Base-by-base conservation (phyloP, 2,888 invertebrate genomes). In the Aromia moschata region DNA sequence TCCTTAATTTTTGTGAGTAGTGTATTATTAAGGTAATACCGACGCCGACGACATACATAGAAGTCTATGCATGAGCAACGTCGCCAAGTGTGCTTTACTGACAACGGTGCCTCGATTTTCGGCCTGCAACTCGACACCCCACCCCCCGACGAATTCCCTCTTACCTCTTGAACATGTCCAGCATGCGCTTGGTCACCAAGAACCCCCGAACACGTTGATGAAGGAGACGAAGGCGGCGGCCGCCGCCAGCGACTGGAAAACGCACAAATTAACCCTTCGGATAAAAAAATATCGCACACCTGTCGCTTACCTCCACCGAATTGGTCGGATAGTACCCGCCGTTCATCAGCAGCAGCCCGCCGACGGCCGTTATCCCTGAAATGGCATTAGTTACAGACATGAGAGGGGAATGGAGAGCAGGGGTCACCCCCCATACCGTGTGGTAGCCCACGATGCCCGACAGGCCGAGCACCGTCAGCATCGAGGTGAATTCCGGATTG, bases 351-450 rank as follows among this genome's bases (percentile, higher is more conserved):
- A 94, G 82, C 66, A 95, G 81, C 0, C 94, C 95, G 47, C 94
- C 95, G n/a, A 94, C 94, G 12, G 94, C 93, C 1, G 94, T 95
- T 74, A 94, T 93, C 18, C 93, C 94, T 7, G 93, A 93, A 73
- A 95, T 92, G 60, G 95, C 94, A 80, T 95, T 95, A 2, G 94
- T 95, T 30, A 95, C 94, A 0, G 93, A 93, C 94, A 95, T 95
- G 17, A 95, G 85, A 0, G 94, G 95, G 0, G 93, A 93, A 82
- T 95, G 94, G 15, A 95, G 85, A 20, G 94, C 93, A 7, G 94
- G 94, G 11, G 92, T 93, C 12, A 95, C 94, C 46, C 93, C 93
- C 94, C 94, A 95, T 10, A 94, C 94, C 1, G 94, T 94, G 82
- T 94, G 93, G 81, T 94, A 94, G 1, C 87, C 87, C 14, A 93